These are phyloP conservation scores for Sarcophaga bullata DNA, from an alignment of 1,140 invertebrate species.

Conservation along the genomic window DNA sequence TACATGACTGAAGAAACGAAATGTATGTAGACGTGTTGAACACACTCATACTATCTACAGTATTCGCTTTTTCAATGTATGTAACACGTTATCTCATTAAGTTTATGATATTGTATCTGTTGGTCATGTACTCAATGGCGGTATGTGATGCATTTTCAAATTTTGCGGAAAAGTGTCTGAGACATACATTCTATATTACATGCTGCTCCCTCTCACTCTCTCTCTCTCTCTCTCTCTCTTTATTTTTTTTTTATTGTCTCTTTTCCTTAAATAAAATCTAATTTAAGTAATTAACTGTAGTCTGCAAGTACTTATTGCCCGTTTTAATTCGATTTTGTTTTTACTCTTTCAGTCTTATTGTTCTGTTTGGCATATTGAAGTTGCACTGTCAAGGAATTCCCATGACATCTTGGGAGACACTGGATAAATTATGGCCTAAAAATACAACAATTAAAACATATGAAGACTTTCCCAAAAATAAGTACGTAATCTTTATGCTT, in stretches of 20 bases:
- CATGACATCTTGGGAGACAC: slow-evolving; percentile 12
- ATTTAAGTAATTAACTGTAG: slow-evolving; percentile 12
- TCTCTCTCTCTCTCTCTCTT: background rate
- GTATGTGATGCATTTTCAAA: background rate
- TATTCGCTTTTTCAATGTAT: background rate
- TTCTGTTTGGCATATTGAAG: slow-evolving; percentile 35
- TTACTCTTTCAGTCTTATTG: slow-evolving; percentile 30
- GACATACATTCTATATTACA: too few species aligned
- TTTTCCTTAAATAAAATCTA: slow-evolving; percentile 1
- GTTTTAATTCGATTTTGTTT: background rate
- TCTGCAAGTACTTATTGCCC: background rate
- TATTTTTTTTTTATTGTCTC: background rate
- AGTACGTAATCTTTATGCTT: background rate
- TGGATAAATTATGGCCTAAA: slow-evolving; percentile 13
- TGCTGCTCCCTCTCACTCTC: too few species aligned
- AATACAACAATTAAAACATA: slow-evolving; percentile 1
- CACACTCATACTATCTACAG: background rate
- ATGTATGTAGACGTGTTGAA: too few species aligned
- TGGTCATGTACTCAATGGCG: slow-evolving; percentile 1
- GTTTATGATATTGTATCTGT: background rate
- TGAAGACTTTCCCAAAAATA: background rate
- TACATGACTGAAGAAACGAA: background rate
- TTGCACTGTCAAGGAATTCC: slow-evolving; percentile 43
- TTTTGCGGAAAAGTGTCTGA: too few species aligned
- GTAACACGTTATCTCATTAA: background rate